phyloP scores from a whole-genome alignment of 1,140 invertebrate species.

The Caerostris darwini region DNA sequence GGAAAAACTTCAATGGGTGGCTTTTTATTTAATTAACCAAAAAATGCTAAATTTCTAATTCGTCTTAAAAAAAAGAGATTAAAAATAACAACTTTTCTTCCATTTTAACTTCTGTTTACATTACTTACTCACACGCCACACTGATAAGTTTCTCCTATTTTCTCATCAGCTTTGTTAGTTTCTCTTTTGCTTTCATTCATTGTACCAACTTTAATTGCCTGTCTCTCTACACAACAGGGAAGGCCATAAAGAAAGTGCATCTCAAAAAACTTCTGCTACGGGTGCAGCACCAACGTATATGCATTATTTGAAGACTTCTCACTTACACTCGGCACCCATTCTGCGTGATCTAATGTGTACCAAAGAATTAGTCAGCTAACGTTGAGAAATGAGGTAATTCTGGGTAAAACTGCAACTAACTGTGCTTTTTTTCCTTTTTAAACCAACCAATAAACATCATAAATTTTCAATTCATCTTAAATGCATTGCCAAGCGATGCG shows the following conservation, averaged over 20 bases:
- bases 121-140: too few species aligned
- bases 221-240: background rate
- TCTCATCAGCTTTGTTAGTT: background rate
- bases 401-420: conserved; percentile 23
- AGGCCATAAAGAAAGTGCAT: too few species aligned
- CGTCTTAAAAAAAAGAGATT: too few species aligned
- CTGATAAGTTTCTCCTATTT: too few species aligned
- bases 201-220: background rate
- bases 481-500: too few species aligned
- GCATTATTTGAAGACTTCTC: background rate
- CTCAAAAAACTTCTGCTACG: background rate
- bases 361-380: conserved; percentile 12
- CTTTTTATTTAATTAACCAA: too few species aligned
- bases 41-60: too few species aligned
- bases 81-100: too few species aligned
- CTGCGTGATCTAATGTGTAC: conserved; percentile 10
- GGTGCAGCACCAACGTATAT: background rate
- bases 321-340: conserved; percentile 18
- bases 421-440: too few species aligned
- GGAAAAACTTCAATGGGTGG: too few species aligned
- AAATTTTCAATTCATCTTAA: background rate
- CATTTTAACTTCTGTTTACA: too few species aligned
- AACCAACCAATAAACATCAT: background rate
- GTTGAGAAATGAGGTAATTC: conserved; percentile 3
- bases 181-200: background rate